phyloP scores from a whole-genome alignment of 2,113 vertebrate species.

The Stegostoma tigrinum region DNA sequence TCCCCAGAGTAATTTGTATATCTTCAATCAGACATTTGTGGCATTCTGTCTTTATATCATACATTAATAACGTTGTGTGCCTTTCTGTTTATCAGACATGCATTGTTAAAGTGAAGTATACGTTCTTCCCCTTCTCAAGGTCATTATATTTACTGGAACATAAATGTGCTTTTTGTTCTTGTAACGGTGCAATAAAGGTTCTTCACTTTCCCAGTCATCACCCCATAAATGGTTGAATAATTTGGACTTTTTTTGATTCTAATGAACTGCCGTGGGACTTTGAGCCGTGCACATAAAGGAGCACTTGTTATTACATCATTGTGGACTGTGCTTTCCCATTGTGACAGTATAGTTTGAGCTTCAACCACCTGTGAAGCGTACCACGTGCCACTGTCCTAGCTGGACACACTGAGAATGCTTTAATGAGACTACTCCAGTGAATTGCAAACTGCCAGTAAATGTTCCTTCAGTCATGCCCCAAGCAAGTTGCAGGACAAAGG shows the following conservation, averaged over 20 bases:
- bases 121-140: background rate
- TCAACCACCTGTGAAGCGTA: constrained; percentile 29
- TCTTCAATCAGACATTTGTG: background rate
- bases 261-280: constrained; percentile 35
- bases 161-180: constrained; percentile 38
- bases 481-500: constrained; percentile 30
- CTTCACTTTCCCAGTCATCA: constrained; percentile 39
- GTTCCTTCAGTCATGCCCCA: constrained; percentile 29
- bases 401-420: constrained; percentile 34
- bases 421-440: constrained; percentile 25
- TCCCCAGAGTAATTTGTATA: background rate
- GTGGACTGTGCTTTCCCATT: constrained; percentile 19
- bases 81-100: background rate
- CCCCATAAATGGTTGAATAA: constrained; percentile 29
- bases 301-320: constrained; percentile 37
- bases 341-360: constrained; percentile 26
- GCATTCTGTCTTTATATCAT: background rate
- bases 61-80: background rate
- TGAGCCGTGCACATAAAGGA: constrained; percentile 22
- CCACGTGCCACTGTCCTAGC: constrained; percentile 35
- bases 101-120: background rate
- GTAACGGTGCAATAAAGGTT: constrained; percentile 36
- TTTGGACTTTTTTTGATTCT: constrained; percentile 18
- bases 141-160: background rate
- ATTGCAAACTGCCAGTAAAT: constrained; percentile 28